Conservation (phyloP, 2,797 vertebrate genomes). For the Geotria australis region DNA sequence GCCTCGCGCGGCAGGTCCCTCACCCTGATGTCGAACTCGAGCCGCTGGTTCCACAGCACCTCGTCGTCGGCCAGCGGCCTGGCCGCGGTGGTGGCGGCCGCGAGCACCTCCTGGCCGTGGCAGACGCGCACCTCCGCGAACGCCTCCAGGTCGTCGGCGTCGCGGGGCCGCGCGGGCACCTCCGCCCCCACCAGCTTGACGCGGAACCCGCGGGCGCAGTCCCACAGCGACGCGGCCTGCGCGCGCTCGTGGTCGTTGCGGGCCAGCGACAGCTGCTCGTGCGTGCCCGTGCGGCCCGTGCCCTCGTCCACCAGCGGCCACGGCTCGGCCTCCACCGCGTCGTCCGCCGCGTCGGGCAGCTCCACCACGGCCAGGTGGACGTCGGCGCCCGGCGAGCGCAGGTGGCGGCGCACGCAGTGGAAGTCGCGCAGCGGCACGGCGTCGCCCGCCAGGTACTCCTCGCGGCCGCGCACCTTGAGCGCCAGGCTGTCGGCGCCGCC, state of each 20-base stretch:
- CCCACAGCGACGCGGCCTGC: conserved; percentile 27
- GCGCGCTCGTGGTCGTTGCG: conserved; percentile 19
- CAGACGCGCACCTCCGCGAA: conserved; percentile 19
- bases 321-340: conserved; percentile 9
- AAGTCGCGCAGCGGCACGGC: conserved; percentile 10
- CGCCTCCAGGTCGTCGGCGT: conserved; percentile 10
- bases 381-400: conserved; percentile 12
- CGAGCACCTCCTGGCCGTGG: conserved; percentile 16
- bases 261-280: conserved; percentile 15
- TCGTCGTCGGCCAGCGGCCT: conserved; percentile 22
- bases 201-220: conserved; percentile 21
- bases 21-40: conserved; percentile 21
- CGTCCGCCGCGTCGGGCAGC: conserved; percentile 7
- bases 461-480: conserved; percentile 20
- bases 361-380: conserved; percentile 17
- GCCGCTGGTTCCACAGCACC: conserved; percentile 28
- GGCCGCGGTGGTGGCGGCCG: conserved; percentile 10
- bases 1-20: conserved; percentile 20
- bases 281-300: conserved; percentile 17
- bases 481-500: conserved; percentile 5
- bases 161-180: conserved; percentile 14
- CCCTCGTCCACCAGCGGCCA: conserved; percentile 21
- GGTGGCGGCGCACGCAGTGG: conserved; percentile 20
- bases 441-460: conserved; percentile 19
- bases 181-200: conserved; percentile 30